Base-by-base conservation (phyloP, 2,888 invertebrate species). In the Ectemnius continuus region DNA sequence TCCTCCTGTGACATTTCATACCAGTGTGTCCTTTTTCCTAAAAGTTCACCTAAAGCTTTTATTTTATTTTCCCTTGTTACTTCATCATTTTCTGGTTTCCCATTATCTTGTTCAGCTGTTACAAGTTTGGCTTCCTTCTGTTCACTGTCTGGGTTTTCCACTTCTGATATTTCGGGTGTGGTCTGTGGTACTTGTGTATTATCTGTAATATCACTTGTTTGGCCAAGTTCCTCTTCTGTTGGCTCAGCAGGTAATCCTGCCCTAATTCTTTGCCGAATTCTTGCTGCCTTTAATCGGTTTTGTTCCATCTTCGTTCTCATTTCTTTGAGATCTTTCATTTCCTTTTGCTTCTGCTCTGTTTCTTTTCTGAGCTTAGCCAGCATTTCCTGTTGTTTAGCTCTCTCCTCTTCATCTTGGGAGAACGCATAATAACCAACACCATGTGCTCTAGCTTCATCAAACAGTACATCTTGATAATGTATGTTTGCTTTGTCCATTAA, bases 381-480 rank as follows among this genome's bases (percentile, higher is more conserved):
- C 82, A 95, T 95, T 64, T 94, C 94, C 92, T 97, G 96, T 91
- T 99, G 97, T 83, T 94, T 93, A 1, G 93, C 92, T 81, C 98
- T 94, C 85, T 95, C 94, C 2, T 93, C 92, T 83, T 97, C 97
- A 84, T 98, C 96, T 59, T 95, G 96, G 14, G 98, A 97, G 91
- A 99, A 98, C 23, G 95, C 94, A 91, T 95, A 98, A 91, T 97
- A 99, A 4, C 97, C 97, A 18, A 97, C 97, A 86, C 98, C 99
- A 88, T 98, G 98, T 13, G 95, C 94, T 75, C 98, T 93, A 0
- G 98, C 97, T 94, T 99, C 98, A 91, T 97, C 96, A 91, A 96
- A 97, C 70, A 97, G 93, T 65, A 99, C 93, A 92, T 98, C 97
- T 91, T 98, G 96, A 88, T 99, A 99, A 91, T 98, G 98, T 64